Evolutionary conservation across 2,797 vertebrate species (phyloP).

Genomic region (Chiloscyllium punctatum): DNA sequence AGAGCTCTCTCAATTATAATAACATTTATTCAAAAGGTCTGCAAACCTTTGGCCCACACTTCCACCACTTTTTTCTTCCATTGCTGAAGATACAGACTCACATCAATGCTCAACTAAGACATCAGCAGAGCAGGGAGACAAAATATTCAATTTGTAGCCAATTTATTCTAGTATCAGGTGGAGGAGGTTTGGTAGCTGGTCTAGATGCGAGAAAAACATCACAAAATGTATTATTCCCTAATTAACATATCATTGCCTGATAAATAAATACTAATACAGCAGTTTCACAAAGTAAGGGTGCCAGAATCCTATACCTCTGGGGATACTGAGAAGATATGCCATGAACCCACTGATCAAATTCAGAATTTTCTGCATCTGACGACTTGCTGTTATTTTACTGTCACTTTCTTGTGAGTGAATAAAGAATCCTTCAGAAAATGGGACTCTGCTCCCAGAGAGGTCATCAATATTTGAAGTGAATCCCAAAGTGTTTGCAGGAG

Average conservation of each 20-base stretch:
- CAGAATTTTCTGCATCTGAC: too few species aligned
- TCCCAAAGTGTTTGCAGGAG: not conserved
- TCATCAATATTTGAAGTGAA: not conserved
- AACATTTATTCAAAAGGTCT: not conserved
- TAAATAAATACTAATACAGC: not conserved
- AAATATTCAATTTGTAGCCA: not conserved
- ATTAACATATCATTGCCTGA: not conserved
- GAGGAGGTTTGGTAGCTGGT: not conserved
- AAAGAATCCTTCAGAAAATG: not conserved
- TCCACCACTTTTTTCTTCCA: not conserved
- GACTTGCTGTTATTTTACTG: too few species aligned
- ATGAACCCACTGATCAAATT: too few species aligned
- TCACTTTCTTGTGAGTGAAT: too few species aligned
- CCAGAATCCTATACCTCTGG: not conserved
- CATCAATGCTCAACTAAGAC: not conserved
- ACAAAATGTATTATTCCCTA: not conserved
- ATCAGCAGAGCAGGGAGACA: not conserved
- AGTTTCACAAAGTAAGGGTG: not conserved
- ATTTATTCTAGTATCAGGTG: not conserved
- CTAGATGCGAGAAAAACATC: not conserved
- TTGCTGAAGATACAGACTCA: not conserved
- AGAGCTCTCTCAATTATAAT: not conserved
- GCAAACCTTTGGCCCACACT: not conserved
- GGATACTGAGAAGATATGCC: not conserved
- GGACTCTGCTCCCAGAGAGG: not conserved